Percentiles rank a stretch among this genome's conserved stretches.
These are phyloP conservation scores for Electrona antarctica DNA, from an alignment of 2,113 vertebrate species.

Conservation along the genomic window DNA sequence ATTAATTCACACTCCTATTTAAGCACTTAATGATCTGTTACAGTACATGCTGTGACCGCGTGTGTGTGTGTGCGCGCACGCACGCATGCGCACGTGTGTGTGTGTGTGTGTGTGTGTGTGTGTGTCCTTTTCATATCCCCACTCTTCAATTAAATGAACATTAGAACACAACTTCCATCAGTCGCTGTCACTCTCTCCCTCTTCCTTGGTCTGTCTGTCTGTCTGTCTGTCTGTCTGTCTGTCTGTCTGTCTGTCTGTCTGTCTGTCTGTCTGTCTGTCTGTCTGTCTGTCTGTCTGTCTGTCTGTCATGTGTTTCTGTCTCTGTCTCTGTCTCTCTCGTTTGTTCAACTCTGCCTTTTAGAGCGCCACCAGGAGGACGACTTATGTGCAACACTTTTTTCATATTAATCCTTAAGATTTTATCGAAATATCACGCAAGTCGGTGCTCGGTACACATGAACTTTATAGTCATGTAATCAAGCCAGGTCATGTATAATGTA, in stretches of 20 bases:
- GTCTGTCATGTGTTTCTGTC: too few relatives aligned
- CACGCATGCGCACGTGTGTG: not conserved
- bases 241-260: too few relatives aligned
- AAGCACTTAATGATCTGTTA: constrained; percentile 46
- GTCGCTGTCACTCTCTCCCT: not conserved
- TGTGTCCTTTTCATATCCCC: not conserved
- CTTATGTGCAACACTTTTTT: too few relatives aligned
- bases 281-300: not conserved
- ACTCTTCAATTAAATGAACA: not conserved
- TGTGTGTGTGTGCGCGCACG: not conserved
- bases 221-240: not conserved
- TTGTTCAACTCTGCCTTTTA: too few relatives aligned
- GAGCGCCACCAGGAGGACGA: too few relatives aligned
- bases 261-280: not conserved
- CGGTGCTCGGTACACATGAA: too few relatives aligned
- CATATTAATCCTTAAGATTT: too few relatives aligned
- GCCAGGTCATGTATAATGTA: too few relatives aligned
- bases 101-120: constrained; percentile 8
- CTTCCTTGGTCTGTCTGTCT: not conserved
- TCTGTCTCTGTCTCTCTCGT: too few relatives aligned
- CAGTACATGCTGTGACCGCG: not conserved
- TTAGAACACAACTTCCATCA: not conserved
- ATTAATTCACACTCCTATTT: constrained; percentile 52
- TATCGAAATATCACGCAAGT: too few relatives aligned
- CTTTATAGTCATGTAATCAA: too few relatives aligned